Evolutionary conservation across 2,797 vertebrate genomes (phyloP), one percentile per base, ranked within the genome.

Genomic region (Periophthalmus magnuspinnatus): DNA sequence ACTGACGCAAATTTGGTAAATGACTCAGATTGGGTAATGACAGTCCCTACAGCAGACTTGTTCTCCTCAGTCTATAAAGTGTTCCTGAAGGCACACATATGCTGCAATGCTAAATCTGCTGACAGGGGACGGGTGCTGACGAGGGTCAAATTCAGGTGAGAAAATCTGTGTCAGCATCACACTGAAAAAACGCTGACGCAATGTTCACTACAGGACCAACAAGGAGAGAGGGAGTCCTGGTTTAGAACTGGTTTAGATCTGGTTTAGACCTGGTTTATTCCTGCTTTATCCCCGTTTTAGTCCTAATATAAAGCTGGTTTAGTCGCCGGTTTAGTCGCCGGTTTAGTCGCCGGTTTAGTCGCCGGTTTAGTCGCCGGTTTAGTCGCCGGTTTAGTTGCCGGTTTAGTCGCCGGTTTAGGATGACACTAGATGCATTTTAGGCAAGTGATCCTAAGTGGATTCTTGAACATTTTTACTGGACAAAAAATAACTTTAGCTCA

Each of bases 121-220:
- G 64, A 65, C 52, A 59, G 48, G n/a, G 62, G 50, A 76, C 5
- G 59, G 73, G 65, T 65, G 66, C 74, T 63, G 71, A 69, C 1
- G 34, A 1, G 57, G 68, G 48, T 38, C 71, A 65, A 63, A 74
- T 32, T 11, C 47, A 69, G 36, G 65, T 75, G 67, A 59, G 60
- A 70, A 63, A 52, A 56, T 65, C 33, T 10, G 34, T 24, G 60
- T 41, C 32, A 50, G 67, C 6, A 2, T 65, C 21, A 65, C 17
- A 17, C 32, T 10, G 58, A 36, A 16, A 45, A 34, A 66, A 67
- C 17, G 72, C 66, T 67, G 55, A 64, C 17, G 45, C 19, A 19
- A 58, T 5, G 45, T 22, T 65, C 21, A 34, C 36, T 10, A 22
- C 60, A 50, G 32, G 61, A 34, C 32, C 7, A 52, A 33, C 56